Evolutionary conservation across 2,888 invertebrate species (phyloP), one percentile per base, ranked within the genome.

Genomic region (Drosophila lutescens): DNA sequence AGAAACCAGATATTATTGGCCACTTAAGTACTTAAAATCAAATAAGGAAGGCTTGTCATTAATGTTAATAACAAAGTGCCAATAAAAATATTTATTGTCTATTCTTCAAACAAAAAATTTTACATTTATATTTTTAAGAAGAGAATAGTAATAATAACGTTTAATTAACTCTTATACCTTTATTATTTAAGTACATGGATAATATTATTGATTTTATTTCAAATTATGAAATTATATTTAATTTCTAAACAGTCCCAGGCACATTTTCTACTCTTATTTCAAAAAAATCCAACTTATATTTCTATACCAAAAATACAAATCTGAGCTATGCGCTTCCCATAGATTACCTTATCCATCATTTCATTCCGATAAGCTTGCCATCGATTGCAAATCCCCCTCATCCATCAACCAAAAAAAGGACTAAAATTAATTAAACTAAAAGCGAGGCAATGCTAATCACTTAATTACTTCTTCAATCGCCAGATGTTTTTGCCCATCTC

Each of bases 351-450:
- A 66, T 66, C 68, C 54, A 55, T 66, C 65, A 66, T 55, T 66
- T 67, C 40, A 26, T 38, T 55, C 26, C 54, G 65, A 66, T 66
- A 40, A 55, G 44, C 44, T 54, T n/a, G 6, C 26, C 65, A 66
- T 38, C 46, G 68, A 66, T 55, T 67, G 55, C 23, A 2, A 44
- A 32, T 66, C 53, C 66, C n/a, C n/a, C 32, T 56, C 66, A 68
- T 55, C 70, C 70, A 58, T 68, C 70, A 40, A 50, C 20, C 44
- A 10, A 40, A 54, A 41, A 68, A 43, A 63, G 38, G 41, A 68
- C 66, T 47, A 68, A 55, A 82, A 79, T 86, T 83, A 88, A 83
- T 83, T 86, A 82, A 70, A 61, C 58, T 88, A 69, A 83, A 53
- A 86, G 83, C 78, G 41, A 54, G 36, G 67, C 57, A 46, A 60